phyloP scores from a whole-genome alignment of 2,113 vertebrate species.

The Hippocampus zosterae region DNA sequence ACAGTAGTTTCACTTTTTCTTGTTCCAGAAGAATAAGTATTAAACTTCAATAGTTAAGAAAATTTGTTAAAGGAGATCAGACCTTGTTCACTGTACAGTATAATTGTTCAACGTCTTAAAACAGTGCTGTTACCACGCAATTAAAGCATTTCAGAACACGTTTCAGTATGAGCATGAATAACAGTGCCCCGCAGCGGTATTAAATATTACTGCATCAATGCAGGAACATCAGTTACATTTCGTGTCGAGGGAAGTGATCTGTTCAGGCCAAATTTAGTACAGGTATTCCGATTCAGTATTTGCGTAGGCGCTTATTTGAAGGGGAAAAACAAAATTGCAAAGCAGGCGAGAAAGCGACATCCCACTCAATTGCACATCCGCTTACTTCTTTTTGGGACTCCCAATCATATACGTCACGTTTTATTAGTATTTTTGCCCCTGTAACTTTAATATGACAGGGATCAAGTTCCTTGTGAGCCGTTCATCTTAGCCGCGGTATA shows the following conservation, averaged over 20 bases:
- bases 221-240: not conserved
- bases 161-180: not conserved
- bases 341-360: no score
- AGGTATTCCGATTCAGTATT: no score
- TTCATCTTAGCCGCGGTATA: constrained; percentile 4
- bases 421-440: constrained; percentile 4
- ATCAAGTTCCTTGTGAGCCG: constrained; percentile 32
- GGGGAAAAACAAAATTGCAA: no score
- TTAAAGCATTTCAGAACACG: not conserved
- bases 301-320: no score
- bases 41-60: not conserved
- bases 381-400: no score
- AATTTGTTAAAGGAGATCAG: not conserved
- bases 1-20: not conserved
- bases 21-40: not conserved
- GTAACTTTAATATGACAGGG: constrained; percentile 28
- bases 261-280: no score
- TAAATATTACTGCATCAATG: not conserved
- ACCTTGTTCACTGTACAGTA: not conserved
- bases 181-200: not conserved
- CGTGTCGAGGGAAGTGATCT: no score
- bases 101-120: no score
- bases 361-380: no score
- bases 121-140: not conserved
- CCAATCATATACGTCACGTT: no score